These are phyloP conservation scores for Pseudomyrmex concolor DNA, from an alignment of 1,140 invertebrate species.

Conservation along the genomic window DNA sequence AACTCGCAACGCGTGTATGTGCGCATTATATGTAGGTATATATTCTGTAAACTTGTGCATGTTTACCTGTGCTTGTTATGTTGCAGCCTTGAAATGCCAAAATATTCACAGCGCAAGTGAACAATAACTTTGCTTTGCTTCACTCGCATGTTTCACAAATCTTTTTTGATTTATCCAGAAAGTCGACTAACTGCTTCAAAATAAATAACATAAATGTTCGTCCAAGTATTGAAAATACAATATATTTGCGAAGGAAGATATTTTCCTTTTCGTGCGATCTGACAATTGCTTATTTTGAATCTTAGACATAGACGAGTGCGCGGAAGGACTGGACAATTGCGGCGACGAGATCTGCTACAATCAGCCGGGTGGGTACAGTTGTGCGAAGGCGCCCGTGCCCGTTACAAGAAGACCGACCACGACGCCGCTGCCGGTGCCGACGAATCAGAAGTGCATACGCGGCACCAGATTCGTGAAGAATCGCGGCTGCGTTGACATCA, in stretches of 20 bases:
- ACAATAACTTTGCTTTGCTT: constrained; percentile 3
- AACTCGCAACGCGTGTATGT: not conserved
- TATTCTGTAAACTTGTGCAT: not conserved
- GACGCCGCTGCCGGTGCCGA: constrained; percentile 30
- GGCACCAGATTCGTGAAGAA: constrained; percentile 75
- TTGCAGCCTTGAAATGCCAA: not conserved
- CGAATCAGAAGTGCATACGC: constrained; percentile 60
- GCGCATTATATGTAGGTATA: not conserved
- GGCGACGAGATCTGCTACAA: constrained; percentile 85
- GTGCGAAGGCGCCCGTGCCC: constrained; percentile 82
- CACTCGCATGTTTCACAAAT: not conserved
- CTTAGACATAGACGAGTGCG: constrained; percentile 87
- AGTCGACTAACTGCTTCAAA: not conserved
- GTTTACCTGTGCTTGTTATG: constrained; percentile 14
- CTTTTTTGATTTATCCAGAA: too few relatives aligned
- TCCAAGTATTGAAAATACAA: not conserved
- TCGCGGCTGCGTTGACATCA: constrained; percentile 87
- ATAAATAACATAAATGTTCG: not conserved
- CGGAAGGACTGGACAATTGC: constrained; percentile 76
- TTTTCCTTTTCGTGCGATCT: too few relatives aligned
- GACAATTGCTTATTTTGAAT: constrained; percentile 9
- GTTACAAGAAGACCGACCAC: constrained; percentile 72
- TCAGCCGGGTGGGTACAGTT: constrained; percentile 86
- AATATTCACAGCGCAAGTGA: not conserved
- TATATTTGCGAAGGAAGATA: too few relatives aligned